These are phyloP conservation scores for Pseudoatta argentina DNA, from an alignment of 1,140 invertebrate species.

Conservation along the genomic window DNA sequence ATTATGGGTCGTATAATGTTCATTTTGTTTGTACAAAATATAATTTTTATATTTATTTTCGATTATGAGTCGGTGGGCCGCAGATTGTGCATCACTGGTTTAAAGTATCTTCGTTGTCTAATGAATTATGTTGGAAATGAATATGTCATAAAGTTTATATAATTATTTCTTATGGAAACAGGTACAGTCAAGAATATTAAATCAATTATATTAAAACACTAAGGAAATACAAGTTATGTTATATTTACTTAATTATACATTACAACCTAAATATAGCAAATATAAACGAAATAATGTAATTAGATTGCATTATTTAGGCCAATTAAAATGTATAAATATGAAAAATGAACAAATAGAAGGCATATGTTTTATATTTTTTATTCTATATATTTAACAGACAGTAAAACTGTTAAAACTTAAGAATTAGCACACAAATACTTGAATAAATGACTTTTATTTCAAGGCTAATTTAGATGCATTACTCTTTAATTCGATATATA, in stretches of 20 bases:
- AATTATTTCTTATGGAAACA: background rate
- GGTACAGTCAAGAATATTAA: constrained; percentile 30
- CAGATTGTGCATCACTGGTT: no score
- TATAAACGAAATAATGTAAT: constrained; percentile 7
- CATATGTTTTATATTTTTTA: constrained; percentile 72
- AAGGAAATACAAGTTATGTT: constrained; percentile 37
- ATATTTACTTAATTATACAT: constrained; percentile 51
- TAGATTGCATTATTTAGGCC: constrained; percentile 46
- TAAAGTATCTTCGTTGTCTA: constrained; percentile 37
- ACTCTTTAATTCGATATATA: constrained; percentile 43
- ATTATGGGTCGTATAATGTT: no score
- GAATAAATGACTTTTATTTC: constrained; percentile 71
- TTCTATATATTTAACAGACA: constrained; percentile 70
- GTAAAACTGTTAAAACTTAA: constrained; percentile 70
- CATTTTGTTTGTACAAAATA: no score
- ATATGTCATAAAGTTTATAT: constrained; percentile 37
- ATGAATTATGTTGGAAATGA: constrained; percentile 23
- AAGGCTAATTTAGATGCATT: constrained; percentile 61
- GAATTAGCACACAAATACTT: constrained; percentile 61
- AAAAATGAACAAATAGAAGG: constrained; percentile 57
- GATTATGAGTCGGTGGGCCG: no score
- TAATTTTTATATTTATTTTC: no score
- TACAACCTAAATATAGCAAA: constrained; percentile 35
- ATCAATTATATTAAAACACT: constrained; percentile 15
- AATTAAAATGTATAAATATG: constrained; percentile 48